These are phyloP conservation scores for Phataginus tetradactyla DNA, from an alignment of 2,797 vertebrate species.

Conservation along the genomic window DNA sequence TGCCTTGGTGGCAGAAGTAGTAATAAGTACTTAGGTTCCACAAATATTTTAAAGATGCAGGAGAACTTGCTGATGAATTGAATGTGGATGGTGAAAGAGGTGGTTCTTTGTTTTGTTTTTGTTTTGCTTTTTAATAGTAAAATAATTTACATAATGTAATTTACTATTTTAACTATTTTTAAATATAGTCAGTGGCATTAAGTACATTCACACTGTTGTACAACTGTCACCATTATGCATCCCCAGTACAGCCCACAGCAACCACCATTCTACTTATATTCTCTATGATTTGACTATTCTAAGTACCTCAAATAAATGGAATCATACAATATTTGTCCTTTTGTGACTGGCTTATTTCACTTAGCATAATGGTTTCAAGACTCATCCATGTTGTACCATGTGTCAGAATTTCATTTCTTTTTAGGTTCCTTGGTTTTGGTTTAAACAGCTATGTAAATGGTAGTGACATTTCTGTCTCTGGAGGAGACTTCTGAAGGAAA, in stretches of 20 bases:
- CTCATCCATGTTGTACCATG: conserved; percentile 8
- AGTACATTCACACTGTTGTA: neutral
- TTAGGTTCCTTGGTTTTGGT: conserved; percentile 39
- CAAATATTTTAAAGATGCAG: conserved; percentile 30
- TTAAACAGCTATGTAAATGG: conserved; percentile 33
- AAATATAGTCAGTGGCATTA: neutral
- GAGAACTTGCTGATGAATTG: neutral
- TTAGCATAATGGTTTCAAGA: conserved; percentile 27
- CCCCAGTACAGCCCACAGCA: neutral
- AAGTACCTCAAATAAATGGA: neutral
- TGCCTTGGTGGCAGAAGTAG: neutral
- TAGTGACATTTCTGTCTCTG: neutral
- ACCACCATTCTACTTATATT: neutral
- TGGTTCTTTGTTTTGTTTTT: neutral
- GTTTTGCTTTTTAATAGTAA: neutral
- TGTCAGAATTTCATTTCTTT: conserved; percentile 21
- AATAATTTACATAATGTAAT: neutral
- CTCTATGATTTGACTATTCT: neutral
- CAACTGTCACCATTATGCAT: neutral
- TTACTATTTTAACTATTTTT: neutral
- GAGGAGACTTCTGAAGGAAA: conserved; percentile 6
- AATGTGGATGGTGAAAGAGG: neutral
- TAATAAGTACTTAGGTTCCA: neutral
- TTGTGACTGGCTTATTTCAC: conserved; percentile 45
- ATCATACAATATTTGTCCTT: neutral